Percentiles rank a stretch among this genome's conserved stretches.
These are phyloP conservation scores for Drosophila biarmipes DNA, from an alignment of 1,140 invertebrate species.

Conservation along the genomic window DNA sequence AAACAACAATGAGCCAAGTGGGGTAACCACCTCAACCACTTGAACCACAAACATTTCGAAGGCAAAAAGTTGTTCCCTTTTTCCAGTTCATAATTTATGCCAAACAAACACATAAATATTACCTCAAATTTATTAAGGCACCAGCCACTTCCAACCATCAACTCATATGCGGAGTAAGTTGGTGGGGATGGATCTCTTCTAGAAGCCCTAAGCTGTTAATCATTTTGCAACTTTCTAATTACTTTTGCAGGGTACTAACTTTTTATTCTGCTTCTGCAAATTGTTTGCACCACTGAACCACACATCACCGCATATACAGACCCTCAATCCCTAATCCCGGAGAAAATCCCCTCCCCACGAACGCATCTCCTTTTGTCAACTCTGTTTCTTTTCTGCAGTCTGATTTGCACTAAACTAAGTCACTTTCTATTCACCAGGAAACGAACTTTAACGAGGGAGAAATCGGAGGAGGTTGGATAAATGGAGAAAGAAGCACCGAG, in stretches of 20 bases:
- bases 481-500: neutral
- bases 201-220: conserved; percentile 61
- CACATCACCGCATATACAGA: conserved; percentile 3
- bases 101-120: conserved; percentile 53
- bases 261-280: conserved; percentile 60
- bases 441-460: conserved; percentile 19
- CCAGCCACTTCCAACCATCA: conserved; percentile 6
- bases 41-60: conserved; percentile 62
- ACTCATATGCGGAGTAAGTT: conserved; percentile 22
- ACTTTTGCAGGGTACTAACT: conserved; percentile 64
- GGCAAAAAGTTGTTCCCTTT: conserved; percentile 44
- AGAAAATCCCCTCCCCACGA: neutral
- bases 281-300: conserved; percentile 53
- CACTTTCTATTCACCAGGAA: conserved; percentile 79
- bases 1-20: conserved; percentile 24
- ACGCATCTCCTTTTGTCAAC: conserved; percentile 10
- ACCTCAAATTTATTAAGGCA: conserved; percentile 65
- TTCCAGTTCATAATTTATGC: conserved; percentile 56
- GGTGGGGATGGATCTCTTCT: neutral
- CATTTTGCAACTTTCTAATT: conserved; percentile 72
- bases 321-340: neutral
- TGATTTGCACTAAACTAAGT: conserved; percentile 68
- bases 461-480: neutral
- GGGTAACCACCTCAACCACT: conserved; percentile 61
- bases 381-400: conserved; percentile 10